Percentiles rank a stretch among this genome's conserved stretches.
Evolutionary conservation across 2,113 vertebrate species (phyloP).

Genomic region (Pterocles gutturalis): DNA sequence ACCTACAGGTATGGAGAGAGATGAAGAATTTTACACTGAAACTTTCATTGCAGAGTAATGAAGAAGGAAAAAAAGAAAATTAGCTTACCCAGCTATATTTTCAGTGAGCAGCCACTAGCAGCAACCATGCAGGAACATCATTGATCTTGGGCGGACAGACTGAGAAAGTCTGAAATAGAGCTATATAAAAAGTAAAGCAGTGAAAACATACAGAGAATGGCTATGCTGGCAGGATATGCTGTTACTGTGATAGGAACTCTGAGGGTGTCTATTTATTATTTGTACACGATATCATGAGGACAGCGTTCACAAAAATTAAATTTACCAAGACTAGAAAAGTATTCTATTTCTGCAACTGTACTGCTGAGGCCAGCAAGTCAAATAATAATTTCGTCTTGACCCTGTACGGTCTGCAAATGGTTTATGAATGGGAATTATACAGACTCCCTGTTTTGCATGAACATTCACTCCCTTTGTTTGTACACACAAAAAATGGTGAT

Average conservation of each 20-base stretch:
- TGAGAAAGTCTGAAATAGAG: not conserved
- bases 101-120: slow-evolving; percentile 14
- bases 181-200: not conserved
- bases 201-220: not conserved
- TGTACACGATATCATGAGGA: slow-evolving; percentile 5
- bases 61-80: slow-evolving; percentile 50
- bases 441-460: slow-evolving; percentile 53
- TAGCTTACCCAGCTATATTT: slow-evolving; percentile 21
- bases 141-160: slow-evolving; percentile 4
- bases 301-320: slow-evolving; percentile 47
- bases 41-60: slow-evolving; percentile 4
- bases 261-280: slow-evolving; percentile 34
- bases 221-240: not conserved
- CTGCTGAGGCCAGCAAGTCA: slow-evolving; percentile 44
- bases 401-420: slow-evolving; percentile 43
- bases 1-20: slow-evolving; percentile 29
- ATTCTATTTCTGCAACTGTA: slow-evolving; percentile 33
- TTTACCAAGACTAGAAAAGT: slow-evolving; percentile 41
- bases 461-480: slow-evolving; percentile 53
- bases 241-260: not conserved
- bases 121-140: not conserved
- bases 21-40: slow-evolving; percentile 14
- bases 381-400: slow-evolving; percentile 62
- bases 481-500: slow-evolving; percentile 69
- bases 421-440: slow-evolving; percentile 65